Base-by-base conservation (phyloP, 2,113 vertebrate genomes). In the Cephalopterus ornatus region DNA sequence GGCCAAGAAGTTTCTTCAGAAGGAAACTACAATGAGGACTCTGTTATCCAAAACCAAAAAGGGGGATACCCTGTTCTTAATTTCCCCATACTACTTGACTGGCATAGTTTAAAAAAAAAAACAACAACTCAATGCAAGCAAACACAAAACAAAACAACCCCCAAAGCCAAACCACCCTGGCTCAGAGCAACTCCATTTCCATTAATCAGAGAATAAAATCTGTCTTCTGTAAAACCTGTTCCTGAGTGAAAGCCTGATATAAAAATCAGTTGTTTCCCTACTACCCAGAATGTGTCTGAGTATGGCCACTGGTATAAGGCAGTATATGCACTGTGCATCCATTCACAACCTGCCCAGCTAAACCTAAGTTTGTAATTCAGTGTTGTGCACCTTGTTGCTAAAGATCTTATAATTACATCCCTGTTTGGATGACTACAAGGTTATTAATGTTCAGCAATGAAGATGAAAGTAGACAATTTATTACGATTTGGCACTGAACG, bases 381-480 rank as follows among this genome's bases (percentile, higher is more conserved):
- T 20, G 59, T 41, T 76, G 26, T 33, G 10, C n/a, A 71, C 79
- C 67, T 79, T 84, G 37, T 85, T 86, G 37, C 68, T 96, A 71
- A 94, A 94, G 94, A 55, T 58, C 66, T 89, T 49, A 5, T 37
- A 85, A 96, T 80, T 89, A 37, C 49, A 81, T 33, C 42, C 42
- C 44, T 33, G 26, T 44, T 41, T 86, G 71, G 85, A 70, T 87
- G 46, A 89, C 88, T 96, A 88, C 52, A 68, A 56, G 41, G 96
- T 95, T 96, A 96, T 77, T 95, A 88, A 94, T 90, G 77, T 71
- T 81, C 75, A 84, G 94, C 68, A 95, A 93, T 76, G 95, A 96
- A 96, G 53, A 79, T 7, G 24, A 91, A 97, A 87, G 66, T 72
- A 94, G 95, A 94, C 71, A 93, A 95, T 95, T 97, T 93, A 96